Conservation (phyloP, 2,797 vertebrate species). For the Tachyglossus aculeatus region DNA sequence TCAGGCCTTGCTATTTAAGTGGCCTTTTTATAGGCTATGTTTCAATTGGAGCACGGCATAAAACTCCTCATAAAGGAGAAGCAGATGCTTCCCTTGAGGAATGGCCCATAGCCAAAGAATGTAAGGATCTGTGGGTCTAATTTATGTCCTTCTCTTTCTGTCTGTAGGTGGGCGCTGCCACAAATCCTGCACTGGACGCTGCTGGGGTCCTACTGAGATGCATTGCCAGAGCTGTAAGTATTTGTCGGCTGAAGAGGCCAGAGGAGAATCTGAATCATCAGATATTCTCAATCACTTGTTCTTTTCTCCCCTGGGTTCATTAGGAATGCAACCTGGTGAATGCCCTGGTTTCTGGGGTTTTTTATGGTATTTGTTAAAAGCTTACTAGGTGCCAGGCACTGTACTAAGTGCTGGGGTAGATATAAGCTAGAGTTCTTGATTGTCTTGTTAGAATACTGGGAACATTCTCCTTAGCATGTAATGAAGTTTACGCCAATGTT, state of each 20-base stretch:
- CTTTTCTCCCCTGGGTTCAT: neutral
- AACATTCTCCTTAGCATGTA: neutral
- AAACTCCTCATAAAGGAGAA: slow-evolving; percentile 1
- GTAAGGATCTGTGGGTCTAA: neutral
- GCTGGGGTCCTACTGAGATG: slow-evolving; percentile 92
- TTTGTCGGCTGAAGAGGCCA: neutral
- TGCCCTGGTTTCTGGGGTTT: neutral
- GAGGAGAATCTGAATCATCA: neutral
- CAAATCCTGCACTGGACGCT: slow-evolving; percentile 91
- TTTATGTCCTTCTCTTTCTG: slow-evolving; percentile 7
- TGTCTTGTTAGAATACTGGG: no score
- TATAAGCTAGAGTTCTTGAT: no score
- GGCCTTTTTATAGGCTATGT: slow-evolving; percentile 1
- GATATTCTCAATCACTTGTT: neutral
- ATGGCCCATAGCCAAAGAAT: neutral
- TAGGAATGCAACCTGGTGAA: neutral
- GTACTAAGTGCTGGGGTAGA: no score
- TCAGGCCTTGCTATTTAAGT: neutral
- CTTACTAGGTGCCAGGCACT: no score
- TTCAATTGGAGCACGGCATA: slow-evolving; percentile 1
- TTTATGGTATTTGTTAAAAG: no score
- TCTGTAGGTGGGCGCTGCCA: slow-evolving; percentile 89
- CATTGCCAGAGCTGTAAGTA: slow-evolving; percentile 96
- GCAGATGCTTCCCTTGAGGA: neutral
- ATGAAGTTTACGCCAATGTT: neutral